These are phyloP conservation scores for Cephus pygmeus DNA, from an alignment of 2,888 invertebrate genomes.

Conservation along the genomic window DNA sequence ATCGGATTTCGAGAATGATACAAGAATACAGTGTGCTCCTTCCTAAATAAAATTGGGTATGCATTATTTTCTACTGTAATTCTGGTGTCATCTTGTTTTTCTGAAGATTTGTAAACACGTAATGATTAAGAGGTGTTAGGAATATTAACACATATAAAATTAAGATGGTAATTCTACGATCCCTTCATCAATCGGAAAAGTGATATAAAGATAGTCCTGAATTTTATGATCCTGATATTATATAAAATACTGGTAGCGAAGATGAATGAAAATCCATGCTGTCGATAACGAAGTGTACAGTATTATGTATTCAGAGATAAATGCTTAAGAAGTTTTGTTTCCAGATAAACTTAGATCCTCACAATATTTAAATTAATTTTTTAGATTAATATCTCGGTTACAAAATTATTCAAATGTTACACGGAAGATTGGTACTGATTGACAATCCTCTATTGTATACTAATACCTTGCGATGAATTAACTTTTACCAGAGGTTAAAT, in stretches of 20 bases:
- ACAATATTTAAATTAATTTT: neutral
- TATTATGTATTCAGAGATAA: neutral
- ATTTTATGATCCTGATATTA: neutral
- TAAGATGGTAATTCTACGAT: neutral
- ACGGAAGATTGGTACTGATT: neutral
- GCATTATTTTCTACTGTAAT: constrained; percentile 6
- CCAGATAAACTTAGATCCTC: neutral
- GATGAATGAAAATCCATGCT: neutral
- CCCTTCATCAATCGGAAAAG: neutral
- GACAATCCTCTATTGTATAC: neutral
- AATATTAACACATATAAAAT: neutral
- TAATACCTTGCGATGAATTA: neutral
- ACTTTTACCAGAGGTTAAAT: neutral
- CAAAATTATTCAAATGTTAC: neutral
- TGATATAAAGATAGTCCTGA: neutral
- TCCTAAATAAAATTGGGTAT: constrained; percentile 32
- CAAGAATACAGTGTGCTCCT: constrained; percentile 37
- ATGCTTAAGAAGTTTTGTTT: neutral
- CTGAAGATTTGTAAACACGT: neutral
- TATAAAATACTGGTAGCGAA: neutral
- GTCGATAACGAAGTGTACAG: neutral
- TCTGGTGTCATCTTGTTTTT: neutral
- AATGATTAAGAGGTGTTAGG: neutral
- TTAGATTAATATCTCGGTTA: neutral
- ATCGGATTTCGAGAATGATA: constrained; percentile 26